Evolutionary conservation across 37 sponge, comb jelly and placozoan species (phyloP), one percentile per base, ranked within the genome.

Genomic region (Aplysina aerophoba): DNA sequence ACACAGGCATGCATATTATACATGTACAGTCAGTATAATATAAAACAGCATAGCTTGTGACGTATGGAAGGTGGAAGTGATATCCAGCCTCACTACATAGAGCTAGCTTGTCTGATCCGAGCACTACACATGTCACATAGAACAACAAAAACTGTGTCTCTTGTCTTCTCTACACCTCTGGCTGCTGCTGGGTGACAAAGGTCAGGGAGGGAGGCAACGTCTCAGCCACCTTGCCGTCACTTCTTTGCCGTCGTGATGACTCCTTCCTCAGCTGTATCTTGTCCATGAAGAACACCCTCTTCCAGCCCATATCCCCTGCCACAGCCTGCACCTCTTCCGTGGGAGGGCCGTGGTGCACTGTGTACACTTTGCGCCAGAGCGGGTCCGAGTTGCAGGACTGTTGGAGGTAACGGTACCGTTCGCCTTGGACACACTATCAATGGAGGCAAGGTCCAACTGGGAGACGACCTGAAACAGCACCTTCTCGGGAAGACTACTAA

Each of bases 261-360:
- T 92, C 91, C 62, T 95, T 96, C 77, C 94, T 93, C 16, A 99
- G 84, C 59, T 97, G 92, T 2, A 99, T 79, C 81, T 93, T 96
- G 84, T 94, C 94, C 92, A 97, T 99, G 79, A 93, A 97, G 86
- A 96, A 97, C 36, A 97, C 94, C n/a, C 35, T 85, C 87, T 95
- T 93, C 99, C 99, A 99, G 41, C 92, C 91, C 44, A 88, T 41
- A 5, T 97, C 97, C 34, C 58, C 55, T 4, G 97, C 97, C 12
- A 97, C 79, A n/a, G 74, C 75, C 0, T 28, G 63, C 16, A 95
- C 74, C 73, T 97, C 94, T 0, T 78, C 85, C 56, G 80, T 84
- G 0, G 97, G 90, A 2, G 28, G 13, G 41, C 90, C 95, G 25
- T 88, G 86, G 44, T 94, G 85, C 21, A 39, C 41, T 0, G 27